A percentile compares a stretch with the other conserved stretches of the same genome.
These are phyloP conservation scores for Diarsia rubi DNA, from an alignment of 2,888 invertebrate species.

Conservation along the genomic window DNA sequence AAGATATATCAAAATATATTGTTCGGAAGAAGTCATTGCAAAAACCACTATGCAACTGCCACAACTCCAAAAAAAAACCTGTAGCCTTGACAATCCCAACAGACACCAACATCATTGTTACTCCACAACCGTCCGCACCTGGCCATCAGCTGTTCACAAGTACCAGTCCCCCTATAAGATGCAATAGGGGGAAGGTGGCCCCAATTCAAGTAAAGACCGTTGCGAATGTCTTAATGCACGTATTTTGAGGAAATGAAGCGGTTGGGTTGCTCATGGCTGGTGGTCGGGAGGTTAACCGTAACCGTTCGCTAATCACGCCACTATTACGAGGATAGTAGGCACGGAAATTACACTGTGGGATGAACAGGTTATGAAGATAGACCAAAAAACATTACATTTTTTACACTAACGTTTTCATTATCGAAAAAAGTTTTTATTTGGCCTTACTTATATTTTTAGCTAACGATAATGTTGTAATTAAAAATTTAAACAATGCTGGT, in stretches of 20 bases:
- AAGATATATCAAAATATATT: neutral
- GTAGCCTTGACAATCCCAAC: constrained; percentile 28
- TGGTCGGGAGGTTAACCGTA: constrained; percentile 69
- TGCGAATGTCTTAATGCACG: constrained; percentile 60
- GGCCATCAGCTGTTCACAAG: constrained; percentile 42
- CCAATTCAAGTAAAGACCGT: constrained; percentile 41
- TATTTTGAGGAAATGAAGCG: constrained; percentile 67
- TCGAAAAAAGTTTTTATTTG: neutral
- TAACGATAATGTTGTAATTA: constrained; percentile 3
- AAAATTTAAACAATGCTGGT: constrained; percentile 22
- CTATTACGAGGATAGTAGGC: constrained; percentile 70
- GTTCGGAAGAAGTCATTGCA: neutral
- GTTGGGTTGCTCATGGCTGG: constrained; percentile 56
- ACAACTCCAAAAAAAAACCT: neutral
- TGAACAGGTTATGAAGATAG: constrained; percentile 46
- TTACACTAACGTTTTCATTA: neutral
- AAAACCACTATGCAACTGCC: neutral
- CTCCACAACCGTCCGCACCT: constrained; percentile 29
- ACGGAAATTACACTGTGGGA: constrained; percentile 69
- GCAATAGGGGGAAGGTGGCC: constrained; percentile 22
- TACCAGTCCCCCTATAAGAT: constrained; percentile 10
- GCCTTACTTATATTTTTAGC: neutral
- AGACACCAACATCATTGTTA: constrained; percentile 4
- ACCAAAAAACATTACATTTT: neutral
- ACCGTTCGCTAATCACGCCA: constrained; percentile 64